Percentiles rank a stretch among this genome's conserved stretches.
phyloP scores from a whole-genome alignment of 2,113 vertebrate genomes.

The Corythornis vintsioides region DNA sequence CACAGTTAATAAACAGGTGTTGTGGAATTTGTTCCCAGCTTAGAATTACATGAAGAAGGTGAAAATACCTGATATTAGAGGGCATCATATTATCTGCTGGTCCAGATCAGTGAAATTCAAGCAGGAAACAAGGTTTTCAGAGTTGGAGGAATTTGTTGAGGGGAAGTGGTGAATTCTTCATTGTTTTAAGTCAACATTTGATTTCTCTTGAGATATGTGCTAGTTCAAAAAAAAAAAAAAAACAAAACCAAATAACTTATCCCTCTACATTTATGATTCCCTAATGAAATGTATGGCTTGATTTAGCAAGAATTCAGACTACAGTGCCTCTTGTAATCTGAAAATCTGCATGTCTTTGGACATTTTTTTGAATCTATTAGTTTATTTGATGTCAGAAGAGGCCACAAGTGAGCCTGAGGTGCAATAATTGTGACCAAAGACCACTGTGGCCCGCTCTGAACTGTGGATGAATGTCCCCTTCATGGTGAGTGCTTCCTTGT shows the following conservation, averaged over 20 bases:
- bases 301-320: not conserved
- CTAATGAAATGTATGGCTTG: not conserved
- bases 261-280: not conserved
- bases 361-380: not conserved
- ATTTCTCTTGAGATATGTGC: not conserved
- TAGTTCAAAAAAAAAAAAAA: not conserved
- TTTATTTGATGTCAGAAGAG: not conserved
- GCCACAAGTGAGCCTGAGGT: not conserved
- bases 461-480: not conserved
- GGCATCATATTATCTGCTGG: not conserved
- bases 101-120: not conserved
- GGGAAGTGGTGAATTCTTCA: not conserved
- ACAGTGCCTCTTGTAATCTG: not conserved
- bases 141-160: not conserved
- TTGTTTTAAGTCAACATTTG: not conserved
- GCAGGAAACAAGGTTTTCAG: not conserved
- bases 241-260: not conserved
- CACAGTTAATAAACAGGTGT: not conserved
- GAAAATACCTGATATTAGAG: not conserved
- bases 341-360: not conserved
- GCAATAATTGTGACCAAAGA: not conserved
- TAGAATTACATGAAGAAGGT: not conserved
- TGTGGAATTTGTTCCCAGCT: not conserved
- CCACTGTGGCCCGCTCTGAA: accelerated
- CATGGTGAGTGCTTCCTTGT: not conserved